Percentiles rank a stretch among this genome's conserved stretches.
These are phyloP conservation scores for Noctua janthina DNA, from an alignment of 2,888 invertebrate genomes.

Conservation along the genomic window DNA sequence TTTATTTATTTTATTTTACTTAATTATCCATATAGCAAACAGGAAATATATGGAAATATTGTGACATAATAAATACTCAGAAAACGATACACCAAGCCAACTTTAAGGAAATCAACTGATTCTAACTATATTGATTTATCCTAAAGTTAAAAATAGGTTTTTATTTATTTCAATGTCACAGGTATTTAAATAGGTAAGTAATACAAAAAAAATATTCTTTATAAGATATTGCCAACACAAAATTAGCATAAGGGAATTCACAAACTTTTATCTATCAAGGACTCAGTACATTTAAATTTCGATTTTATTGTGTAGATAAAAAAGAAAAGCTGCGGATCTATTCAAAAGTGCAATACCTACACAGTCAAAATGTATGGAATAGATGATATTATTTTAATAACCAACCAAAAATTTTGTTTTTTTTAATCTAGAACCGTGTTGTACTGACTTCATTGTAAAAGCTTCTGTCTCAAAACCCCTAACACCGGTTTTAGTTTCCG, in stretches of 20 bases:
- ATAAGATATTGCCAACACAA: neutral
- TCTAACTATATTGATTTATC: neutral
- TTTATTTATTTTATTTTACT: neutral
- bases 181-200: neutral
- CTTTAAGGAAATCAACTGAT: slow-evolving; percentile 8
- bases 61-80: neutral
- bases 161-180: neutral
- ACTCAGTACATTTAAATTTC: neutral
- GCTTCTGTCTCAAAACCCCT: neutral
- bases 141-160: neutral
- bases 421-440: neutral
- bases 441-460: neutral
- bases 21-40: neutral
- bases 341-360: neutral
- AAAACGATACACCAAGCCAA: neutral
- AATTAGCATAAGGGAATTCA: neutral
- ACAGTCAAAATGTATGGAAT: neutral
- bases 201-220: neutral
- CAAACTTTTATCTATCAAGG: neutral
- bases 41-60: neutral
- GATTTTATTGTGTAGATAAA: neutral
- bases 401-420: neutral
- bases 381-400: neutral
- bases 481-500: neutral
- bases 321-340: neutral